Evolutionary conservation across 2,113 vertebrate genomes (phyloP).

Genomic region (Odobenus rosmarus): DNA sequence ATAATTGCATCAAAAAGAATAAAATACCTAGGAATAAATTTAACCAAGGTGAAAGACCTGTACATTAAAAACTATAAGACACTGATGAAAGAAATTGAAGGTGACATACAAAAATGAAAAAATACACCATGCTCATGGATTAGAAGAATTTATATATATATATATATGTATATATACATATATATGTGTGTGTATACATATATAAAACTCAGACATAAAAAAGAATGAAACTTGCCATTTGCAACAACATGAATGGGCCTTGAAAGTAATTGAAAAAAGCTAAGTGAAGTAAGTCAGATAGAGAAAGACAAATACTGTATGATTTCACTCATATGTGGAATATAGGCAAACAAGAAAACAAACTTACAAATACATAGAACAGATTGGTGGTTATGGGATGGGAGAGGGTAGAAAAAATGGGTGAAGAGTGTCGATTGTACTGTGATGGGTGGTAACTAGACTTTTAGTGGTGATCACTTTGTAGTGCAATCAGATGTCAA

Average conservation of each 20-base stretch:
- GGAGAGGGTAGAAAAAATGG: background rate
- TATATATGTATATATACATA: background rate
- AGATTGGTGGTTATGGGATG: background rate
- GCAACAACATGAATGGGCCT: background rate
- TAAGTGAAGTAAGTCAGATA: background rate
- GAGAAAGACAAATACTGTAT: background rate
- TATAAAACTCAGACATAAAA: background rate
- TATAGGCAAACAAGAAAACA: background rate
- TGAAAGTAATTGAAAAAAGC: background rate
- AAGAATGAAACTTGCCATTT: background rate
- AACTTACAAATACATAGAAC: background rate
- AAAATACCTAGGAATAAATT: background rate
- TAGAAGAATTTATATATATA: background rate
- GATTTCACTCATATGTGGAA: background rate
- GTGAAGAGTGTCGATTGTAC: background rate
- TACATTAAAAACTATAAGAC: background rate
- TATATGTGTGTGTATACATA: too few species aligned
- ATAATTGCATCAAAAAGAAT: background rate
- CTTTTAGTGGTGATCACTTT: background rate
- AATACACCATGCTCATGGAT: background rate
- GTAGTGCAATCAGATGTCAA: background rate
- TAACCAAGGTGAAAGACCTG: background rate
- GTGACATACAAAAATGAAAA: background rate
- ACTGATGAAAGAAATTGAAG: background rate
- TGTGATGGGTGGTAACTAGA: background rate